Conservation (phyloP, 1,140 invertebrate species). For the Drosophila fuyamai region DNA sequence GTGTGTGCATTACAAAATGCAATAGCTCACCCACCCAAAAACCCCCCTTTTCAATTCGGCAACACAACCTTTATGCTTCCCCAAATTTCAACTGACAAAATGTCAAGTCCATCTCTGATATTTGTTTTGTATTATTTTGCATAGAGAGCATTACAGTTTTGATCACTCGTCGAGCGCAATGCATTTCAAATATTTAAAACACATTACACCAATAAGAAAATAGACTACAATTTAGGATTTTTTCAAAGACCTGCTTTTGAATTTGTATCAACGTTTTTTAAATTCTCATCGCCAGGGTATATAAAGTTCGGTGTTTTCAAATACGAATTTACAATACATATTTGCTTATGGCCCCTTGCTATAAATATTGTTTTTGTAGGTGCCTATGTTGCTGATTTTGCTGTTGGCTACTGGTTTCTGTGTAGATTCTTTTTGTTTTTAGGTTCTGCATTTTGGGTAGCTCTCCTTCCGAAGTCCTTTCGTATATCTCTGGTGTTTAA, state of each 20-base stretch:
- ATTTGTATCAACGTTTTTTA: not conserved
- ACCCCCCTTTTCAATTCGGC: not conserved
- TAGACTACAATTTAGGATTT: too few species aligned
- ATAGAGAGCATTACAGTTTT: not conserved
- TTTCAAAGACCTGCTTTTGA: too few species aligned
- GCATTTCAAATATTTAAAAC: not conserved
- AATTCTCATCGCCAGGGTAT: not conserved
- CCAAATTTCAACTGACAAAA: conserved; percentile 19
- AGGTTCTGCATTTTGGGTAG: conserved; percentile 13
- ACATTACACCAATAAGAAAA: not conserved
- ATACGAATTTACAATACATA: not conserved
- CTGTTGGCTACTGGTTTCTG: conserved; percentile 13
- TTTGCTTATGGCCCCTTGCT: not conserved
- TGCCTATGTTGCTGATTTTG: conserved; percentile 2
- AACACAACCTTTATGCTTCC: not conserved
- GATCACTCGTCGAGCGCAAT: too few species aligned
- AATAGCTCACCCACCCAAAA: conserved; percentile 14
- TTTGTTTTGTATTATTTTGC: not conserved
- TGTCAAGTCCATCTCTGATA: conserved; percentile 10
- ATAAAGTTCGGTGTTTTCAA: not conserved
- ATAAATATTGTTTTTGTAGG: conserved; percentile 10
- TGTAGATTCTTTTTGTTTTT: conserved; percentile 42
- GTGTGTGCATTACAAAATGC: conserved; percentile 55
- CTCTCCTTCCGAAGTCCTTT: conserved; percentile 4
- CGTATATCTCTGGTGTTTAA: conserved; percentile 24